phyloP scores from a whole-genome alignment of 2,888 invertebrate genomes.

The Mayetiola destructor region DNA sequence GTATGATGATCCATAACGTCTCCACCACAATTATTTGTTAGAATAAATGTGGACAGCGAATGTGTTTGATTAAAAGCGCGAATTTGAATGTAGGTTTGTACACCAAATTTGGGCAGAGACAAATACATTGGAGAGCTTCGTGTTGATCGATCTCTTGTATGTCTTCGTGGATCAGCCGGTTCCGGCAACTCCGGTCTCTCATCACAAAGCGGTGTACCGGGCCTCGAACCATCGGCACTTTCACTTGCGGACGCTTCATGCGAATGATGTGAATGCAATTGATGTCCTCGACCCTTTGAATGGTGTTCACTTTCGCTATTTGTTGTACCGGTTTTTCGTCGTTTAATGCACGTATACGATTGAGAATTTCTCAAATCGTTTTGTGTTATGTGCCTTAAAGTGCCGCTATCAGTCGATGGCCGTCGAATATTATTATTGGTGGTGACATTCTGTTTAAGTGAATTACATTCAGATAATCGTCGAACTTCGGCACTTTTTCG shows the following conservation, averaged over 20 bases:
- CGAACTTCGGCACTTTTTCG: constrained; percentile 38
- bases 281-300: constrained; percentile 38
- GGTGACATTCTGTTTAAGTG: constrained; percentile 5
- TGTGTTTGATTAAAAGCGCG: constrained; percentile 18
- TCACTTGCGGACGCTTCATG: constrained; percentile 43
- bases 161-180: constrained; percentile 61
- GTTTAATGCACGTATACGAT: constrained; percentile 39
- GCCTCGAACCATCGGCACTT: constrained; percentile 56
- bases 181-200: constrained; percentile 64
- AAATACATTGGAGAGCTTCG: constrained; percentile 53
- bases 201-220: constrained; percentile 74
- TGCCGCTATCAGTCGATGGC: constrained; percentile 38
- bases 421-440: constrained; percentile 34
- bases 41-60: constrained; percentile 4
- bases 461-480: constrained; percentile 36
- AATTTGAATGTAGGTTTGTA: constrained; percentile 43
- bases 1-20: not conserved
- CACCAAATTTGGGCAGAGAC: constrained; percentile 79
- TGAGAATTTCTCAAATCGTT: no score
- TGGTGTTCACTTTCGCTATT: constrained; percentile 26
- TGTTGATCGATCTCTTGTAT: constrained; percentile 40
- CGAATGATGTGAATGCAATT: constrained; percentile 39
- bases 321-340: constrained; percentile 37
- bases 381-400: not conserved
- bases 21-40: constrained; percentile 13